Evolutionary conservation across 92 coral and sea anemone genomes (phyloP).

Genomic region (Palythoa grandiflora): DNA sequence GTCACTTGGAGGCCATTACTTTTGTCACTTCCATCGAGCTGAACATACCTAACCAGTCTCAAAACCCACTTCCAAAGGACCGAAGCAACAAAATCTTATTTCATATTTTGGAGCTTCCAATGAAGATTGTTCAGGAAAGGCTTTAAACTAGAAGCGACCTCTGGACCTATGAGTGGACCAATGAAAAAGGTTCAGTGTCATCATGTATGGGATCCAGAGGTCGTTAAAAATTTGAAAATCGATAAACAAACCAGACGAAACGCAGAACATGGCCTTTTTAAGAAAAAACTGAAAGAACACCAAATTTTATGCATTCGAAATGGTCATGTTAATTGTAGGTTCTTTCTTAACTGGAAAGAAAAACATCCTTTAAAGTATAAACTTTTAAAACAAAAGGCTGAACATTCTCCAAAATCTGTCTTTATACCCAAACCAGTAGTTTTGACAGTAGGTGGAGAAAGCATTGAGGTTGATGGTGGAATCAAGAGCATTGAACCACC

Average conservation of each 20-base stretch:
- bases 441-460: slow-evolving; percentile 21
- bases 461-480: slow-evolving; percentile 37
- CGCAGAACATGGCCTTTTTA: slow-evolving; percentile 33
- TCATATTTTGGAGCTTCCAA: slow-evolving; percentile 6
- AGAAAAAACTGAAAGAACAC: neutral
- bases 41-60: neutral
- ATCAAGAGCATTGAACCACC: slow-evolving; percentile 58
- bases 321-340: slow-evolving; percentile 40
- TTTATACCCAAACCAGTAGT: slow-evolving; percentile 27
- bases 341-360: slow-evolving; percentile 30
- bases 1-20: slow-evolving; percentile 50
- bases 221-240: slow-evolving; percentile 48
- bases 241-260: slow-evolving; percentile 54
- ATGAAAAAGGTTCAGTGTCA: slow-evolving; percentile 33
- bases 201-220: slow-evolving; percentile 61
- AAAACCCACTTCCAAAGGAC: neutral
- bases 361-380: slow-evolving; percentile 37
- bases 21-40: slow-evolving; percentile 11
- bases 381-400: slow-evolving; percentile 7
- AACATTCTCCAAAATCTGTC: slow-evolving; percentile 20
- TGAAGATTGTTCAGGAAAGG: neutral
- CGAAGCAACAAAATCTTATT: slow-evolving; percentile 18
- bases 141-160: slow-evolving; percentile 69
- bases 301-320: neutral
- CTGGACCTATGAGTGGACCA: slow-evolving; percentile 11